Evolutionary conservation across 1,140 invertebrate species (phyloP).

Genomic region (Caerostris extrusa): DNA sequence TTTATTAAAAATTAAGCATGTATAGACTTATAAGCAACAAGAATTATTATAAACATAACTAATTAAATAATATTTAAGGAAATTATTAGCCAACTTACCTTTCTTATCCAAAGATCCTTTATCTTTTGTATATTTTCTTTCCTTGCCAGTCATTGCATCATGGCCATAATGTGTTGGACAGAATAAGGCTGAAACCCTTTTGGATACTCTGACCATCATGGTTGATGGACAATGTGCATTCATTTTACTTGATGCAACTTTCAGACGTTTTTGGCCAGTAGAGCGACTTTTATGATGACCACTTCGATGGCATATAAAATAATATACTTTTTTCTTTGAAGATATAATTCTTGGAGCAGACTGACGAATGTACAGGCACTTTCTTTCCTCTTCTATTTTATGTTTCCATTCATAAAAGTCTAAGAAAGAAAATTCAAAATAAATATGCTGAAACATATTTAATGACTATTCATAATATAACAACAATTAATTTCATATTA

Average conservation of each 20-base stretch:
- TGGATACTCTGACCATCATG: constrained; percentile 6
- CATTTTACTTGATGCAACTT: background rate
- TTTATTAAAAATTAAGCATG: too few species aligned
- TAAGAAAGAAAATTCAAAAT: background rate
- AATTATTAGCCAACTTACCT: background rate
- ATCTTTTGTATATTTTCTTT: background rate
- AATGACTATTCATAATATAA: background rate
- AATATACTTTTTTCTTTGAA: background rate
- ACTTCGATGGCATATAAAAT: constrained; percentile 23
- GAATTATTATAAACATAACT: too few species aligned
- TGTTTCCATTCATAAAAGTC: constrained; percentile 1
- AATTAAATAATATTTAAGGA: too few species aligned
- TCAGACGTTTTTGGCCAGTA: background rate
- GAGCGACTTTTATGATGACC: background rate
- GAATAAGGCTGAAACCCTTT: background rate
- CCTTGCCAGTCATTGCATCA: background rate
- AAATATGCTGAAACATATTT: background rate
- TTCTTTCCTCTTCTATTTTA: constrained; percentile 4
- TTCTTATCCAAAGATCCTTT: background rate
- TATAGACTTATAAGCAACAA: too few species aligned
- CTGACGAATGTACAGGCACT: background rate
- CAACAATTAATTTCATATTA: too few species aligned
- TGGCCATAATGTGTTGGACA: background rate
- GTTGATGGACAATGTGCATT: background rate
- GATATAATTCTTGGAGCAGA: background rate